phyloP scores from a whole-genome alignment of 2,888 invertebrate species.

The Rhogogaster chlorosoma region DNA sequence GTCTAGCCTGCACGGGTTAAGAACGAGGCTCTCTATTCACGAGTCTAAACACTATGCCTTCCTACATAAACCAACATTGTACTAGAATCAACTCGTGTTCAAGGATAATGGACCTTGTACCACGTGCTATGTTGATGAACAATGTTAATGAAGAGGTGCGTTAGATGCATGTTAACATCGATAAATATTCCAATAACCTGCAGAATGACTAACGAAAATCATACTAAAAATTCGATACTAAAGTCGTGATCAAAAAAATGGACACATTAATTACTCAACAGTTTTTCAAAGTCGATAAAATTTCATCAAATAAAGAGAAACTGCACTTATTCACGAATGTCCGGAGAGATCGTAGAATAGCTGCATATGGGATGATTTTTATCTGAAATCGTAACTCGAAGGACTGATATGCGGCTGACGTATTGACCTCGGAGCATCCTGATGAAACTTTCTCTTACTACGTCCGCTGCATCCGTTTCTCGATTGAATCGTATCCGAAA shows the following conservation, averaged over 20 bases:
- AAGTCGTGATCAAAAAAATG: not conserved
- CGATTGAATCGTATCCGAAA: slow-evolving; percentile 3
- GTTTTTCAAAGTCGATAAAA: not conserved
- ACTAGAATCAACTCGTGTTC: not conserved
- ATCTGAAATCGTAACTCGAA: not conserved
- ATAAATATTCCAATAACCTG: not conserved
- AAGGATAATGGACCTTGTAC: not conserved
- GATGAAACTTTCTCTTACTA: slow-evolving; percentile 5
- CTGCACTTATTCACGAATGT: not conserved
- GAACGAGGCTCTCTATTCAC: slow-evolving; percentile 31
- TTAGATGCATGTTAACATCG: not conserved
- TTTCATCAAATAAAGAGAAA: not conserved
- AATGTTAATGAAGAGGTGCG: not conserved
- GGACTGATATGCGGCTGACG: not conserved
- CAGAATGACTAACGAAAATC: not conserved
- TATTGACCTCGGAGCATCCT: not conserved
- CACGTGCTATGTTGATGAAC: not conserved
- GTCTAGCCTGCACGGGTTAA: slow-evolving; percentile 13
- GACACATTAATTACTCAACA: not conserved
- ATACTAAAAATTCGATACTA: not conserved
- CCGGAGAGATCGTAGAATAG: not conserved
- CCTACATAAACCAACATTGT: not conserved
- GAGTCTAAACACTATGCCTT: not conserved
- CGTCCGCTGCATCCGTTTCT: slow-evolving; percentile 4
- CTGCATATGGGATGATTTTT: not conserved